A percentile compares a stretch with the other conserved stretches of the same genome.
phyloP scores from a whole-genome alignment of 53 echinoderm and acorn worm species.

The Patiria pectinifera region DNA sequence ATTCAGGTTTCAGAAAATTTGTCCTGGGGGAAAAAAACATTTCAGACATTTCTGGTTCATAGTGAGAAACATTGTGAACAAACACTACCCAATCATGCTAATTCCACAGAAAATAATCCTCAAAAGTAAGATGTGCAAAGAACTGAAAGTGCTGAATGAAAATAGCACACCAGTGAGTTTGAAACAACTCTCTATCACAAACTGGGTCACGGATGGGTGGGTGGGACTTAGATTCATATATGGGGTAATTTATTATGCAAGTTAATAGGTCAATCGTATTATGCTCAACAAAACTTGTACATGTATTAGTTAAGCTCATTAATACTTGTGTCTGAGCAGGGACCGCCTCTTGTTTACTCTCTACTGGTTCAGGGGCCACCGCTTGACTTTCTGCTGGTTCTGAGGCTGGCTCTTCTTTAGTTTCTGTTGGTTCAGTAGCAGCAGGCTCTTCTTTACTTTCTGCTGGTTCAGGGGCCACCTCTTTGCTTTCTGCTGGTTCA shows the following conservation, averaged over 20 bases:
- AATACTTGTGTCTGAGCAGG: slow-evolving; percentile 32
- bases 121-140: no score
- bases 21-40: no score
- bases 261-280: not conserved
- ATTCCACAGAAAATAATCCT: no score
- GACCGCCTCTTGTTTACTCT: slow-evolving; percentile 27
- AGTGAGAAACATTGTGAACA: no score
- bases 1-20: no score
- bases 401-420: slow-evolving; percentile 2
- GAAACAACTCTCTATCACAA: not conserved
- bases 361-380: slow-evolving; percentile 53
- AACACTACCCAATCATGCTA: no score
- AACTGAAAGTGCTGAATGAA: no score
- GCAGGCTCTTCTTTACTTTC: slow-evolving; percentile 36
- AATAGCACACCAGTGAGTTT: not conserved
- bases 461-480: slow-evolving; percentile 64
- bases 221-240: not conserved
- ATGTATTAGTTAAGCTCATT: not conserved
- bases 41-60: no score
- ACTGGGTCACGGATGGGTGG: not conserved
- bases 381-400: slow-evolving; percentile 38
- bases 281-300: not conserved
- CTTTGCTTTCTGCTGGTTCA: slow-evolving; percentile 56
- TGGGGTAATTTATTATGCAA: not conserved
- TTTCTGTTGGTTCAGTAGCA: slow-evolving; percentile 41